Evolutionary conservation across 2,888 invertebrate genomes (phyloP), one percentile per base, ranked within the genome.

Genomic region (Minunthozetes semirufus): DNA sequence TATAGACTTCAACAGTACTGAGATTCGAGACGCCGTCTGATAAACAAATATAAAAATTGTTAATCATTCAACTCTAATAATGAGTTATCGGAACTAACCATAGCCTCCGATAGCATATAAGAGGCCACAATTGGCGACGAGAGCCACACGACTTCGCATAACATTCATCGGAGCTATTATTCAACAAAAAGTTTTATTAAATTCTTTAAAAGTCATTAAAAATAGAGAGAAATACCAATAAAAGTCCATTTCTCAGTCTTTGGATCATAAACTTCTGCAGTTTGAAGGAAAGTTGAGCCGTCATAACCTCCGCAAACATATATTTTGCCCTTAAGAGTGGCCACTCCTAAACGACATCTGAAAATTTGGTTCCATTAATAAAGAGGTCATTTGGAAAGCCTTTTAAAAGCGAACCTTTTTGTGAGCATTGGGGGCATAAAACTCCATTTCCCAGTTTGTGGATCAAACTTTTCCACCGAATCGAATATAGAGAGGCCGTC

Each of bases 231-330:
- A 66, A 27, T 66, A 66, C 66, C 71, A 48, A 80, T 79, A 29
- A 75, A 78, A 29, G 68, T 66, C 79, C 79, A 79, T 85, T 87
- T 87, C 80, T 90, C 89, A 1, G 86, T 87, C 61, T 85, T 84
- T 0, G 91, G 90, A 83, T 92, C 90, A 80, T 88, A 92, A 80
- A 89, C 88, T 84, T 93, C 93, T 0, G 92, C 92, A 0, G 90
- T 88, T 80, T 89, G 88, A 72, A 93, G 84, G 83, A 93, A 93
- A 3, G 89, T 88, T 76, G 89, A 88, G 1, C 93, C 93, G 83
- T 93, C 92, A 81, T 93, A 93, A 2, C 93, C 91, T 19, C 91
- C 92, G 80, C 90, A 90, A 48, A 89, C 92, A 81, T 91, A 93
- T 22, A 93, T 85, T 83, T 90, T 91, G 3, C 90, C 90, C 85